These are phyloP conservation scores for Drosophila barbarae DNA, from an alignment of 2,888 invertebrate species.

Conservation along the genomic window DNA sequence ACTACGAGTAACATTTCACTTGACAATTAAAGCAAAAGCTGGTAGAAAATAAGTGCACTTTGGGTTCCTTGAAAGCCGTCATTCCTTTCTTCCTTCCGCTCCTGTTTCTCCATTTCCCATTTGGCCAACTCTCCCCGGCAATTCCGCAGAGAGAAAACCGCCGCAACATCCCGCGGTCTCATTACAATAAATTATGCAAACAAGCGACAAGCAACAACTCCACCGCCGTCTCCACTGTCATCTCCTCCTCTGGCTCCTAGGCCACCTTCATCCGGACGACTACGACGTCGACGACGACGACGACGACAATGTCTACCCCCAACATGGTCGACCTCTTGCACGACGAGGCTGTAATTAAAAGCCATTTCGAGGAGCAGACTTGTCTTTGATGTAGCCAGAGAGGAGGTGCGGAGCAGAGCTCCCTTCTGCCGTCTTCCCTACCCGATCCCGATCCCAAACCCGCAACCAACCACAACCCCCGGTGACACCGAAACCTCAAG, in stretches of 20 bases:
- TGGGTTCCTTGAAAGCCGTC: constrained; percentile 6
- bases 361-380: constrained; percentile 51
- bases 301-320: constrained; percentile 32
- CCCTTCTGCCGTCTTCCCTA: neutral
- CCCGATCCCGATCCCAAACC: constrained; percentile 4
- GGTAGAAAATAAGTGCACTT: constrained; percentile 21
- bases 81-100: constrained; percentile 14
- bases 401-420: neutral
- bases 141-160: constrained; percentile 13
- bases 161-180: constrained; percentile 45
- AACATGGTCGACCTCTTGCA: constrained; percentile 36
- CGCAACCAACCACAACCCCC: constrained; percentile 29
- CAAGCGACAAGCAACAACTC: constrained; percentile 38
- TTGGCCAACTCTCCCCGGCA: constrained; percentile 2
- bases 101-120: constrained; percentile 10
- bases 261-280: constrained; percentile 13
- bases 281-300: constrained; percentile 22
- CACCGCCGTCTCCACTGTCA: constrained; percentile 12
- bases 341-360: constrained; percentile 59
- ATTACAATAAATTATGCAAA: constrained; percentile 69
- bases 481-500: constrained; percentile 27
- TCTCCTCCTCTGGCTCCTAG: constrained; percentile 3
- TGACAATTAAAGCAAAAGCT: constrained; percentile 11
- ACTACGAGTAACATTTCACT: neutral
- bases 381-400: constrained; percentile 54